phyloP scores from a whole-genome alignment of 2,888 invertebrate genomes.

The Nephrocerus scutellatus region DNA sequence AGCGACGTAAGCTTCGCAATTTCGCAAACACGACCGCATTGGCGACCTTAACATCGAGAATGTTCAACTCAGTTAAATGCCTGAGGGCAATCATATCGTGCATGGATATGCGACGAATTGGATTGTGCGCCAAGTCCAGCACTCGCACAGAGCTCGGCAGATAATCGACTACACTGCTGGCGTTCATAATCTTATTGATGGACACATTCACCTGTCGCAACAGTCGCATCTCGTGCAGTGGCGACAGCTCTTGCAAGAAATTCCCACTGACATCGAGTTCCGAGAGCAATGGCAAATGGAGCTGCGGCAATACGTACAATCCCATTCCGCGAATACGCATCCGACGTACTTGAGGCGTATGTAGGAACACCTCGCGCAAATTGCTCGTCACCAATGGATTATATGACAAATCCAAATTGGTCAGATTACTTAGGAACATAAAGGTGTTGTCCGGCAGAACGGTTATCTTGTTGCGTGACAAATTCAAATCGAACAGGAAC shows the following conservation, averaged over 20 bases:
- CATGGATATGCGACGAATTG: conserved; percentile 67
- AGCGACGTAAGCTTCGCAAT: conserved; percentile 63
- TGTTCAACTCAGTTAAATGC: conserved; percentile 65
- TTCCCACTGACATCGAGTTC: conserved; percentile 75
- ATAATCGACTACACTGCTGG: conserved; percentile 69
- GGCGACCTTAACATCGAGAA: conserved; percentile 65
- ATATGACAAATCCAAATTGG: conserved; percentile 71
- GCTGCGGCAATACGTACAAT: conserved; percentile 66
- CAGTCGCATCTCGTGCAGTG: conserved; percentile 62
- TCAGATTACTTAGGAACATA: conserved; percentile 68
- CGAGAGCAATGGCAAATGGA: conserved; percentile 70
- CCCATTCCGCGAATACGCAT: conserved; percentile 71
- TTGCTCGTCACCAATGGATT: conserved; percentile 77
- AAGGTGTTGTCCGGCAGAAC: conserved; percentile 85
- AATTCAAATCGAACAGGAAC: conserved; percentile 66
- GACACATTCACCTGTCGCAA: conserved; percentile 69
- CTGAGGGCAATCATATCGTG: conserved; percentile 49
- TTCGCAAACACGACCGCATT: conserved; percentile 69
- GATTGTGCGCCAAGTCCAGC: conserved; percentile 76
- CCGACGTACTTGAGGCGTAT: conserved; percentile 71
- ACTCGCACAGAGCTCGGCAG: conserved; percentile 64
- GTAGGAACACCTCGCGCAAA: conserved; percentile 80
- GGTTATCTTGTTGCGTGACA: conserved; percentile 73
- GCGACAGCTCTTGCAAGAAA: conserved; percentile 63
- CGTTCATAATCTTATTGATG: conserved; percentile 66